Conservation (phyloP, 2,113 vertebrate genomes). For the Polypterus bichir region DNA sequence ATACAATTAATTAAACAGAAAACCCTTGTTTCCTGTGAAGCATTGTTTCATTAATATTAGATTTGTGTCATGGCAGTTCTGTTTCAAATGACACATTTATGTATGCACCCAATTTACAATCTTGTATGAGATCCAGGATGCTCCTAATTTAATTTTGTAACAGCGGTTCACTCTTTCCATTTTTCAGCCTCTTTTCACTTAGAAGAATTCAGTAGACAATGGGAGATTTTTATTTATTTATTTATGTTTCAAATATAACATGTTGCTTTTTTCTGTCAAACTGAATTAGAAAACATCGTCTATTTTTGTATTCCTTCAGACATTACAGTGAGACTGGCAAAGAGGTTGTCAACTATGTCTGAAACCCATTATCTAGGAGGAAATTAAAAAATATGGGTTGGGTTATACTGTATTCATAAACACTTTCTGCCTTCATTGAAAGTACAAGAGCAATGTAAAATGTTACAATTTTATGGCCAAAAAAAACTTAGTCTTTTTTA, state of each 20-base stretch:
- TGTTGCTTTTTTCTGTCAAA: neutral
- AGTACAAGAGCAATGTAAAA: no score
- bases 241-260: neutral
- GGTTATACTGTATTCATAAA: no score
- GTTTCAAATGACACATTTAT: conserved; percentile 1
- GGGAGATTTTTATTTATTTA: neutral
- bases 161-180: neutral
- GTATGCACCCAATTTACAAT: neutral
- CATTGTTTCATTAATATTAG: neutral
- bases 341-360: neutral
- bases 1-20: conserved; percentile 13
- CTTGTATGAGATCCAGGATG: neutral
- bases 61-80: conserved; percentile 1
- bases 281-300: neutral
- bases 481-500: no score
- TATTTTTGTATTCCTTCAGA: neutral
- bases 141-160: neutral
- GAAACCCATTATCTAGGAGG: neutral
- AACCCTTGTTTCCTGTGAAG: conserved; percentile 7
- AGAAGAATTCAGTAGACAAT: neutral
- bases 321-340: neutral
- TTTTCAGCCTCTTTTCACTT: neutral
- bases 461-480: no score
- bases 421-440: no score
- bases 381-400: neutral